These are phyloP conservation scores for Nudaria mundana DNA, from an alignment of 2,888 invertebrate species.

Conservation along the genomic window DNA sequence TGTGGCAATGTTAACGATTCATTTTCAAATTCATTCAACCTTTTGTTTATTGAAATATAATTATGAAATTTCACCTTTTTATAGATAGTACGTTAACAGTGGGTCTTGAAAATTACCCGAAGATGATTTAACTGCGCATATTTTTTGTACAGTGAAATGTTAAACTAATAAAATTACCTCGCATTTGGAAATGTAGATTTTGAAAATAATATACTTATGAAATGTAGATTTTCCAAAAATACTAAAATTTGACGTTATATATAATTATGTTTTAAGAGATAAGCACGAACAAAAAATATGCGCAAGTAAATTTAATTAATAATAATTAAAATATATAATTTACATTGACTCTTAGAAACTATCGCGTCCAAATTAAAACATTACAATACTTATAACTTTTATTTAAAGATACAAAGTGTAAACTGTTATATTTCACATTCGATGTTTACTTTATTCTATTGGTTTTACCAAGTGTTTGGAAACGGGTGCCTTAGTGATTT, in stretches of 20 bases:
- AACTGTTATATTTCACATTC: neutral
- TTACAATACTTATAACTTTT: constrained; percentile 4
- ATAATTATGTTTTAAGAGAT: constrained; percentile 64
- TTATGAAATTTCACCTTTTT: constrained; percentile 37
- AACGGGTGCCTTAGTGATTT: constrained; percentile 41
- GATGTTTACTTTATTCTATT: neutral
- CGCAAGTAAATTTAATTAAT: constrained; percentile 45
- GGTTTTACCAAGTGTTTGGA: constrained; percentile 27
- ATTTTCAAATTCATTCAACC: constrained; percentile 34
- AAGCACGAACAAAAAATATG: constrained; percentile 58
- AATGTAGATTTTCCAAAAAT: constrained; percentile 67
- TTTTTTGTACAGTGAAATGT: constrained; percentile 56
- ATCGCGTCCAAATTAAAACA: constrained; percentile 15
- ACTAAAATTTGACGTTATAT: constrained; percentile 65
- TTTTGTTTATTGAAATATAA: constrained; percentile 37
- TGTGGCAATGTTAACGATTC: constrained; percentile 63
- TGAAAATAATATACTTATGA: constrained; percentile 68
- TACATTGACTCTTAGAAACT: constrained; percentile 18
- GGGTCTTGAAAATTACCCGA: constrained; percentile 55
- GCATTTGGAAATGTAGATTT: constrained; percentile 81
- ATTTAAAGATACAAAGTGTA: neutral
- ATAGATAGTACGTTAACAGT: constrained; percentile 69
- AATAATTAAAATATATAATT: constrained; percentile 20
- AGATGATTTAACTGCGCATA: constrained; percentile 48
- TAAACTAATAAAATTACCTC: constrained; percentile 78